Evolutionary conservation across 2,888 invertebrate genomes (phyloP), one percentile per base, ranked within the genome.

Genomic region (Tenthredo notha): DNA sequence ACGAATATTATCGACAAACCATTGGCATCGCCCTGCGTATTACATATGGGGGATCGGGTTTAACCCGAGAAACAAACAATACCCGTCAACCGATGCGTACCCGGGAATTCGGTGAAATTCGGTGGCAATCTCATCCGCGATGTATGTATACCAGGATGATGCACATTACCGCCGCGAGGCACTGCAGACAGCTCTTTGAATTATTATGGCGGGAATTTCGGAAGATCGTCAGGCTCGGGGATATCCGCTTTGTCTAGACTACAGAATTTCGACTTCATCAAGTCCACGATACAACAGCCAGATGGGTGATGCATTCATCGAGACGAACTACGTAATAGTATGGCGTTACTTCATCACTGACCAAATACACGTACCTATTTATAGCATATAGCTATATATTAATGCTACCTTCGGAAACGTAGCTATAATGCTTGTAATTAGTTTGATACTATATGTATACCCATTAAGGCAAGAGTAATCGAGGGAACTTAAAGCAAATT

Each of bases 1-100:
- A 61, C 61, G 72, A 50, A 54, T 50, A 77, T 89, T 88, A 89
- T 89, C 89, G 89, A 89, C 88, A 88, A 89, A 87, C 87, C 84
- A 87, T 84, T 86, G 86, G 85, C 65, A 61, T 74, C 85, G 54
- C 29, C 83, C 61, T 61, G 25, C 12, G 21, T 12, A 21, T 61
- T 58, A 6, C 18, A 21, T 61, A 61, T 61, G 61, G 25, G 25
- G 61, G 25, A 61, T 61, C 25, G 10, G 21, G 74, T 43, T 15
- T 5, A 50, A 33, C 54, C 47, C 77, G 12, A 29, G 12, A 1
- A 29, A 5, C 54, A n/a, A 77, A 77, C 77, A 77, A 77, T 77
- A 77, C 54, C 50, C 77, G 75, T 77, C 77, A 54, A 77, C 77
- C 77, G 77, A 77, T 43, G 77, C 54, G 54, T 50, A 1, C 77